phyloP scores from a whole-genome alignment of 2,888 invertebrate species.

The Sphecodes monilicornis region DNA sequence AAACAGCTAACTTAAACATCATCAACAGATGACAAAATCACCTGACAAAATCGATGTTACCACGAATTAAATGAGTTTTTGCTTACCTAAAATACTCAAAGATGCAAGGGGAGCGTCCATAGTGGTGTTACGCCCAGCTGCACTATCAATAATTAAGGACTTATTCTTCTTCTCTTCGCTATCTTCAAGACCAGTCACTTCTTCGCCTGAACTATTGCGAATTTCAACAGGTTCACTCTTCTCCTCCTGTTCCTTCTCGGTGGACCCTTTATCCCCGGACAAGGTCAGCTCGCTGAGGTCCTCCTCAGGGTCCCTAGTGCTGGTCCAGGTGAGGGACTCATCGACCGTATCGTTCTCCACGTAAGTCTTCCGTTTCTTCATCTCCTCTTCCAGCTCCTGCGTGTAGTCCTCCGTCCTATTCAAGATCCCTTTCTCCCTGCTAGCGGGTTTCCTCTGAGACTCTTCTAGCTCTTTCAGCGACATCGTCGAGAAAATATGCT shows the following conservation, averaged over 20 bases:
- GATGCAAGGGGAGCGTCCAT: conserved; percentile 43
- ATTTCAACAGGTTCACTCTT: conserved; percentile 41
- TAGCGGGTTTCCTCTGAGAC: conserved; percentile 15
- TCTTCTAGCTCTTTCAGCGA: conserved; percentile 37
- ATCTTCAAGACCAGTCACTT: conserved; percentile 29
- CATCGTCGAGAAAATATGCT: conserved; percentile 31
- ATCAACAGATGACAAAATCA: background rate
- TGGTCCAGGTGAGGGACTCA: conserved; percentile 26
- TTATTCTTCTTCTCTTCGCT: conserved; percentile 44
- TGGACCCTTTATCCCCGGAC: conserved; percentile 31
- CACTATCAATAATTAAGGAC: conserved; percentile 9
- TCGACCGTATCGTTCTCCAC: conserved; percentile 54
- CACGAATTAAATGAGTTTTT: background rate
- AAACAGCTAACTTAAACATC: background rate
- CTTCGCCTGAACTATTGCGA: conserved; percentile 23
- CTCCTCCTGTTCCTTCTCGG: conserved; percentile 27
- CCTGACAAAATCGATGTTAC: background rate
- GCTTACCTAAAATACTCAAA: conserved; percentile 56
- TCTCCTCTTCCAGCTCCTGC: conserved; percentile 56
- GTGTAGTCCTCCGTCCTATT: conserved; percentile 56
- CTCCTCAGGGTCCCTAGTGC: conserved; percentile 54
- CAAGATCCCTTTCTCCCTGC: conserved; percentile 6
- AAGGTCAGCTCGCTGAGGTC: conserved; percentile 40
- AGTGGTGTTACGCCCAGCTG: conserved; percentile 21
- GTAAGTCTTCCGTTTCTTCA: conserved; percentile 51